Conservation (phyloP, 2,113 vertebrate species). For the Albula goreensis region DNA sequence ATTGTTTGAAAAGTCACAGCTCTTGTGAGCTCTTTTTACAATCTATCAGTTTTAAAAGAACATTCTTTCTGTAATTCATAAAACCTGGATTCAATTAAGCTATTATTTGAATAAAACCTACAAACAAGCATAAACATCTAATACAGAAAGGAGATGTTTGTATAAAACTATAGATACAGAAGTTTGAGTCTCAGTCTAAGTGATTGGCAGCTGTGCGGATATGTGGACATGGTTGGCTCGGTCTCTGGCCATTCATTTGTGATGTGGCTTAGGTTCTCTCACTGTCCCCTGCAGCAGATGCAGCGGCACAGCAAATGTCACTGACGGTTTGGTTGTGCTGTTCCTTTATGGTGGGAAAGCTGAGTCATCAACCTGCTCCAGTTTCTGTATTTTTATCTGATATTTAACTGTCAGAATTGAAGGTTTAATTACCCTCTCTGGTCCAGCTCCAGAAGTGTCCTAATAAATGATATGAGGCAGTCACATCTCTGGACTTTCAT, state of each 20-base stretch:
- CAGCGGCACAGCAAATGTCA: no score
- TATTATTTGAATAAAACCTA: no score
- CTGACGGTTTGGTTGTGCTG: not conserved
- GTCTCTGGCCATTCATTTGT: not conserved
- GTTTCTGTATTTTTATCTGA: not conserved
- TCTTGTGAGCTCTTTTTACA: slow-evolving; percentile 24
- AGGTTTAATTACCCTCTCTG: slow-evolving; percentile 3
- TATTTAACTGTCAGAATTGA: not conserved
- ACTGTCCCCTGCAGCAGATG: no score
- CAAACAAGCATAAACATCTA: no score
- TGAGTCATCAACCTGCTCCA: not conserved
- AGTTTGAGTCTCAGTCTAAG: not conserved
- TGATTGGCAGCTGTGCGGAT: not conserved
- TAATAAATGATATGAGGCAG: not conserved
- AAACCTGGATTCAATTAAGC: no score
- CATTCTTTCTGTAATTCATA: no score
- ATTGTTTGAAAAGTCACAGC: slow-evolving; percentile 30
- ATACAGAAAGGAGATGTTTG: not conserved
- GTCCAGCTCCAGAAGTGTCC: slow-evolving; percentile 10
- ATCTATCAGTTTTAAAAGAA: no score
- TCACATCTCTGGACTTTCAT: slow-evolving; percentile 8
- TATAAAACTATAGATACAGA: not conserved
- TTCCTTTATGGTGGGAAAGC: not conserved
- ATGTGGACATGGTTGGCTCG: not conserved
- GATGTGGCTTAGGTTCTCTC: not conserved